phyloP scores from a whole-genome alignment of 2,888 invertebrate genomes.

The Orchesellides sinensis region DNA sequence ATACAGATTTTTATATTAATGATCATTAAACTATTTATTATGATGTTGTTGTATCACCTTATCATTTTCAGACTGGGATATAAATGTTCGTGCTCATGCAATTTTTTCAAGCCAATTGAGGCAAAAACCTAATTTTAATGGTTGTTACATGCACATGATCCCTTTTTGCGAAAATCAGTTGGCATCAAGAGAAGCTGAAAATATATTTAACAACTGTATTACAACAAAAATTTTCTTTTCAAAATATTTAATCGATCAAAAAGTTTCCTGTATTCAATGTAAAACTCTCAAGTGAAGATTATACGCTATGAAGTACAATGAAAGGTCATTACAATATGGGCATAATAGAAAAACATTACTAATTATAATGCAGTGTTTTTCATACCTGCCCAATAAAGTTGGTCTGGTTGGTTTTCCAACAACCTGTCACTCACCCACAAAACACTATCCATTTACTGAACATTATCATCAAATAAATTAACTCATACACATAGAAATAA shows the following conservation, averaged over 20 bases:
- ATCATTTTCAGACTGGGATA: no score
- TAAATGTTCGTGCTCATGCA: slow-evolving; percentile 30
- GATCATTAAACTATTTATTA: slow-evolving; percentile 24
- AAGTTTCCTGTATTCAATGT: no score
- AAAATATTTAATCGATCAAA: no score
- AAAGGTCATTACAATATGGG: no score
- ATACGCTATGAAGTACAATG: no score
- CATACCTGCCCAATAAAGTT: no score
- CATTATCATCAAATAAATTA: slow-evolving; percentile 3
- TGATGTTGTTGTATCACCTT: slow-evolving; percentile 6
- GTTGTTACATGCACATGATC: slow-evolving; percentile 23
- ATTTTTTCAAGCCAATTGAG: slow-evolving; percentile 53
- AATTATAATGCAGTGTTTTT: no score
- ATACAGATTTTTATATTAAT: slow-evolving; percentile 26
- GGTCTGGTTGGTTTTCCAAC: slow-evolving; percentile 41
- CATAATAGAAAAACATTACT: no score
- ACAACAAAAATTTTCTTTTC: no score
- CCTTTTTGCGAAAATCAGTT: slow-evolving; percentile 35
- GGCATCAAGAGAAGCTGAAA: no score
- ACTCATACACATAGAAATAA: background rate
- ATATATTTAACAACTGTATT: no score
- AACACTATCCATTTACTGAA: slow-evolving; percentile 11
- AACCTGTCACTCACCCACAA: slow-evolving; percentile 33
- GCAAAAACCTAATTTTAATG: slow-evolving; percentile 62
- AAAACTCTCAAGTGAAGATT: no score